Conservation (phyloP, 2,797 vertebrate genomes). For the Aulostomus chinensis region DNA sequence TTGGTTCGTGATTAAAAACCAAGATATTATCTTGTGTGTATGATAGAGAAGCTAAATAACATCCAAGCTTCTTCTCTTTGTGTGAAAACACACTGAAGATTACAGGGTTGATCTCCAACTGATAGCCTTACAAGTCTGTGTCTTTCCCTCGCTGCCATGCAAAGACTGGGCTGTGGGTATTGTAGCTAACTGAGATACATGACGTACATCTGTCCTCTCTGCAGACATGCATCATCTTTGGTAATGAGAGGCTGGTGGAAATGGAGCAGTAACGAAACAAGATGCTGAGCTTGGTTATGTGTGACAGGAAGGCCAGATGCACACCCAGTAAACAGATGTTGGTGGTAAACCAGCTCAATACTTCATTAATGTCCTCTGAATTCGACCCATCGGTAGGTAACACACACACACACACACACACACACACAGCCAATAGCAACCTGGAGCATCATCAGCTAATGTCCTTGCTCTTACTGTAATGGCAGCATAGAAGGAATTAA, state of each 20-base stretch:
- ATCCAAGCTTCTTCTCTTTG: neutral
- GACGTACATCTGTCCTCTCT: neutral
- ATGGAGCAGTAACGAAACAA: neutral
- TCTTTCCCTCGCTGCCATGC: neutral
- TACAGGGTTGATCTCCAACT: neutral
- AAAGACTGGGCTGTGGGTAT: neutral
- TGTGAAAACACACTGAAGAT: conserved; percentile 1
- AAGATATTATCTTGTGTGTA: conserved; percentile 31
- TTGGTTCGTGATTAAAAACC: conserved; percentile 46
- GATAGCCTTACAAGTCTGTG: neutral
- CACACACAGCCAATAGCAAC: no score
- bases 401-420: no score
- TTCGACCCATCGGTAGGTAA: no score
- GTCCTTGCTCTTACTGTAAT: no score
- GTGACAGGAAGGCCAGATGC: neutral
- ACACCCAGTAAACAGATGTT: no score
- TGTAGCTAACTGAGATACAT: neutral
- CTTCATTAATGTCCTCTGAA: no score
- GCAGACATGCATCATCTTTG: neutral
- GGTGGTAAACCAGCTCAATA: no score
- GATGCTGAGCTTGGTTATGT: no score
- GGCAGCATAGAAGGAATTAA: no score
- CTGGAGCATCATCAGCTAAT: no score
- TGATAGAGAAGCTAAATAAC: conserved; percentile 6
- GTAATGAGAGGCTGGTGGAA: neutral